Evolutionary conservation across 2,797 vertebrate genomes (phyloP).

Genomic region (Epinephelus malabaricus): DNA sequence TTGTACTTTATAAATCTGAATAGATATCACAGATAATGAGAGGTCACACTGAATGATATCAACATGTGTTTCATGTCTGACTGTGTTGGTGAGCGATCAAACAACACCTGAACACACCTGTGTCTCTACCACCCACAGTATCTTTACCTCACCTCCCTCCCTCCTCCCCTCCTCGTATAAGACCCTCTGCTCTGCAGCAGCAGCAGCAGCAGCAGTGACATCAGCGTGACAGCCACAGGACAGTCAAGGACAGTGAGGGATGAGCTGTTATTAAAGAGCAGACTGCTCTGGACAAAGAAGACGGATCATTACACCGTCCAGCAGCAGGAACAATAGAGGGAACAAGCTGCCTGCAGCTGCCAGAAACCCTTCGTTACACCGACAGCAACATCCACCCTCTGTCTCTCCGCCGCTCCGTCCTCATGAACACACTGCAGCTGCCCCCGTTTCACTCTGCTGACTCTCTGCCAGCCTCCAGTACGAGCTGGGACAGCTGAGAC

Average conservation of each 20-base stretch:
- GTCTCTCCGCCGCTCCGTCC: constrained; percentile 31
- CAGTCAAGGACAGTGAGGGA: constrained; percentile 63
- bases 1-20: too few relatives aligned
- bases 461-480: constrained; percentile 22
- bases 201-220: constrained; percentile 4
- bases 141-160: too few relatives aligned
- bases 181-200: too few relatives aligned
- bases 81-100: too few relatives aligned
- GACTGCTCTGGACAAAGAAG: constrained; percentile 68
- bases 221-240: constrained; percentile 10
- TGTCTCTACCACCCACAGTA: too few relatives aligned
- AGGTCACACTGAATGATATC: too few relatives aligned
- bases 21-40: too few relatives aligned
- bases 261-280: constrained; percentile 68
- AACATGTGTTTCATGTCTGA: too few relatives aligned
- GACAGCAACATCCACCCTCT: constrained; percentile 39
- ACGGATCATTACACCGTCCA: constrained; percentile 70
- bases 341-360: constrained; percentile 65
- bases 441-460: constrained; percentile 17
- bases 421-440: constrained; percentile 49
- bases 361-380: constrained; percentile 36
- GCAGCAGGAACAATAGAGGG: constrained; percentile 60
- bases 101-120: too few relatives aligned
- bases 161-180: too few relatives aligned
- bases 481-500: constrained; percentile 16